phyloP scores from a whole-genome alignment of 2,113 vertebrate species.

The Sorex araneus region DNA sequence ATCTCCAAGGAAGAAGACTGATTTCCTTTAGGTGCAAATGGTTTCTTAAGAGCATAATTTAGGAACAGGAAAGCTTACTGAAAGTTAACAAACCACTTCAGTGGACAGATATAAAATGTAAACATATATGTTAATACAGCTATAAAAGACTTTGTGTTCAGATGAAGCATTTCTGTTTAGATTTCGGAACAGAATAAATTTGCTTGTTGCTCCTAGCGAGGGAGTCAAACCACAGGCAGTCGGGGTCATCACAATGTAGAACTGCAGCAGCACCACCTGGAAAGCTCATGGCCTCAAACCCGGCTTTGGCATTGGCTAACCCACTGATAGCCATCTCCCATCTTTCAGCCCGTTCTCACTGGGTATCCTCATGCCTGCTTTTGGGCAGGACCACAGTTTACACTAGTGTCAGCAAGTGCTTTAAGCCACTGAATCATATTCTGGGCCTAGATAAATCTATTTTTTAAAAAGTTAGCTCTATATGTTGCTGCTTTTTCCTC shows the following conservation, averaged over 20 bases:
- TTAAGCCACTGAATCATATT: no score
- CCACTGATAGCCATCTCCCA: no score
- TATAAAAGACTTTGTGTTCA: background rate
- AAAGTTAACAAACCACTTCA: background rate
- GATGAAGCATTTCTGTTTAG: slow-evolving; percentile 1
- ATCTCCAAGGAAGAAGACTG: background rate
- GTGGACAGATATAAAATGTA: background rate
- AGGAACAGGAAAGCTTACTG: slow-evolving; percentile 17
- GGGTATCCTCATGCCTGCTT: no score
- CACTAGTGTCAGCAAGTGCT: no score
- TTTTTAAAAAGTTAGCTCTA: background rate
- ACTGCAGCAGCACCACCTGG: no score
- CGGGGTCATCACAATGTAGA: no score
- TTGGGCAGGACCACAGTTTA: no score
- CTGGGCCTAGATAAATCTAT: no score
- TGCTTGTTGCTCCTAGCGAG: background rate
- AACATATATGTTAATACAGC: background rate
- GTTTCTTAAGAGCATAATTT: slow-evolving; percentile 32
- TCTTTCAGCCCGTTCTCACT: no score
- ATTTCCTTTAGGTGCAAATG: slow-evolving; percentile 26
- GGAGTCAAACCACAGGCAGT: no score
- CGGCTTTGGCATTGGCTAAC: no score
- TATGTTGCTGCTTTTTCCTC: background rate
- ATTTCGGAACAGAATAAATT: background rate
- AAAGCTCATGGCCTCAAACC: no score